A percentile compares a stretch with the other conserved stretches of the same genome.
These are phyloP conservation scores for Helicolenus hilgendorfi DNA, from an alignment of 2,797 vertebrate species.

Conservation along the genomic window DNA sequence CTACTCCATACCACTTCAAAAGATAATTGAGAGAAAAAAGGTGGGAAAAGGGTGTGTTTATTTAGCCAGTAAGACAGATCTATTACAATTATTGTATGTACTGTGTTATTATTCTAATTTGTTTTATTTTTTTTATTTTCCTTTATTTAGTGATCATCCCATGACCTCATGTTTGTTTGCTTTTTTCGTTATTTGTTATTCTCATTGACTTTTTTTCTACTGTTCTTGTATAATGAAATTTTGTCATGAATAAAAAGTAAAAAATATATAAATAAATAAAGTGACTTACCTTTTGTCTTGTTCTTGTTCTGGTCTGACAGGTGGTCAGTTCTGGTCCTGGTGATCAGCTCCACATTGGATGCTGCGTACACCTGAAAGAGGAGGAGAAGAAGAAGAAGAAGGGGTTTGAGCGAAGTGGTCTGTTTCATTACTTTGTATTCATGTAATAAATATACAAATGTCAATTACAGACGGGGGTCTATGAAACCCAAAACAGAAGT, in stretches of 20 bases:
- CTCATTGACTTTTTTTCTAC: background rate
- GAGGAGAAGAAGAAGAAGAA: background rate
- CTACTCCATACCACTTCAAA: background rate
- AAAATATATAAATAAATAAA: background rate
- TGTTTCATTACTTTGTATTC: too few species aligned
- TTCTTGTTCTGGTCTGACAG: conserved; percentile 97
- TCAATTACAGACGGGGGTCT: too few species aligned
- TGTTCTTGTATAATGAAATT: background rate
- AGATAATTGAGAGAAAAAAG: background rate
- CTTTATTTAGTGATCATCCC: background rate
- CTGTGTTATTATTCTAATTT: background rate
- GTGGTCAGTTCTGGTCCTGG: conserved; percentile 96
- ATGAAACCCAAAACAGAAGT: too few species aligned
- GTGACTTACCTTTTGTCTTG: conserved; percentile 94
- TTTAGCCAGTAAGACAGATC: background rate
- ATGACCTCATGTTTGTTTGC: background rate
- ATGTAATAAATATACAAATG: too few species aligned
- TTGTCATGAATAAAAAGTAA: background rate
- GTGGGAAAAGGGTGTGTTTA: background rate
- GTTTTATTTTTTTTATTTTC: background rate
- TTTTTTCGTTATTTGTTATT: background rate
- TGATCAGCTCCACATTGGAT: conserved; percentile 98
- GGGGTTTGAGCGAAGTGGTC: too few species aligned
- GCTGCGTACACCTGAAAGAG: conserved; percentile 94
- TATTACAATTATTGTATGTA: background rate